Percentiles rank a stretch among this genome's conserved stretches.
Conservation (phyloP, 2,797 vertebrate genomes). For the Liparis tanakae region DNA sequence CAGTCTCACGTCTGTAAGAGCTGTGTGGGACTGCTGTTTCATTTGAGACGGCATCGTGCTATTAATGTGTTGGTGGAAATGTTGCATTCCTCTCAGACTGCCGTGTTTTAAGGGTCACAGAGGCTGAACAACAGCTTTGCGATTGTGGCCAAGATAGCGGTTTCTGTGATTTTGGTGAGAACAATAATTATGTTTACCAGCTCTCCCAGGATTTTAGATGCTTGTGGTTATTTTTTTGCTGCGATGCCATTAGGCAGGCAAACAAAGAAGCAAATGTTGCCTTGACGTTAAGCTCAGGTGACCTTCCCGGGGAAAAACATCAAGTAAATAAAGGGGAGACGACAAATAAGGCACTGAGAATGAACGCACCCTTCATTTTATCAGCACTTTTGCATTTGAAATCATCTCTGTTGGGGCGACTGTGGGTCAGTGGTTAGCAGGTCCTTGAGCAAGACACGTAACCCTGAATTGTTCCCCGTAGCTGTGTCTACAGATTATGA, state of each 20-base stretch:
- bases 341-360: background rate
- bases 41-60: slow-evolving; percentile 13
- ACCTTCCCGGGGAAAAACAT: slow-evolving; percentile 4
- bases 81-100: slow-evolving; percentile 17
- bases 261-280: background rate
- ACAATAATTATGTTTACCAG: slow-evolving; percentile 35
- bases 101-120: slow-evolving; percentile 28
- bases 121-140: slow-evolving; percentile 34
- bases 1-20: slow-evolving; percentile 24
- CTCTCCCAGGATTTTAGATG: slow-evolving; percentile 15
- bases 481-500: no score
- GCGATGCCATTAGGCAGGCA: slow-evolving; percentile 4
- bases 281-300: slow-evolving; percentile 7
- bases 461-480: no score
- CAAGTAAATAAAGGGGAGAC: background rate
- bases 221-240: slow-evolving; percentile 30
- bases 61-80: background rate
- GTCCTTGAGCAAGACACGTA: no score
- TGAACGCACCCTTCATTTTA: slow-evolving; percentile 12
- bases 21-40: slow-evolving; percentile 32
- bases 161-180: slow-evolving; percentile 29
- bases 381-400: slow-evolving; percentile 1
- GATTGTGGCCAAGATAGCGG: slow-evolving; percentile 33
- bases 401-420: background rate
- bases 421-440: no score